Evolutionary conservation across 2,797 vertebrate species (phyloP).

Genomic region (Brotula barbata): DNA sequence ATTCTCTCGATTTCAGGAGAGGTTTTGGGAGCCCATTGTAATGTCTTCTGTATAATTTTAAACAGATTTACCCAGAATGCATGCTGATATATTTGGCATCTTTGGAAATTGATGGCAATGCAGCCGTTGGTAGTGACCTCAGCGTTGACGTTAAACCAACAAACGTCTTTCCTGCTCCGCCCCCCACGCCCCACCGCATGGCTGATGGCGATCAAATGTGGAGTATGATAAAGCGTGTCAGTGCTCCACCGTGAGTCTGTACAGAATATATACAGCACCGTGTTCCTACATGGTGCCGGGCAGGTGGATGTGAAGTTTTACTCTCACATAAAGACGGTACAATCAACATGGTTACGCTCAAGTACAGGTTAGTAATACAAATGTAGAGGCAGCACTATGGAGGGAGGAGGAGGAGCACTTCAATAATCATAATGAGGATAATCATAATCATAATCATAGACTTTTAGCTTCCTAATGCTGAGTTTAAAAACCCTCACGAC

Average conservation of each 20-base stretch:
- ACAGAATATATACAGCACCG: constrained; percentile 95
- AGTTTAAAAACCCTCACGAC: constrained; percentile 64
- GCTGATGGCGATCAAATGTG: constrained; percentile 81
- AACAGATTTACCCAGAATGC: too few relatives aligned
- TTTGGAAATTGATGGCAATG: too few relatives aligned
- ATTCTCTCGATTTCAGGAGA: too few relatives aligned
- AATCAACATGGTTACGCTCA: constrained; percentile 95
- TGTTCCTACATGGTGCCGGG: constrained; percentile 87
- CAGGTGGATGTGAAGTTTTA: constrained; percentile 88
- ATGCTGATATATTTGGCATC: too few relatives aligned
- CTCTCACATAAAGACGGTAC: constrained; percentile 95
- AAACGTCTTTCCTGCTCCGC: not conserved
- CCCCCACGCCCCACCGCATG: constrained; percentile 52
- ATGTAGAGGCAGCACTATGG: constrained; percentile 83
- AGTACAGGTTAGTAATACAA: constrained; percentile 86
- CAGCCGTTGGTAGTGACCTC: too few relatives aligned
- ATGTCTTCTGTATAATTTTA: too few relatives aligned
- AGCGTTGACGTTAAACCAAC: too few relatives aligned
- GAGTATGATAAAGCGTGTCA: constrained; percentile 83
- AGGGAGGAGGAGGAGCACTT: constrained; percentile 84
- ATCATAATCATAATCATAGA: constrained; percentile 62
- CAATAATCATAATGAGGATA: constrained; percentile 58
- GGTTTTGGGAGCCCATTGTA: too few relatives aligned
- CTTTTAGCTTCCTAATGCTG: constrained; percentile 67
- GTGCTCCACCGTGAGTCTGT: constrained; percentile 86